Conservation (phyloP, 2,888 invertebrate genomes). For the Crossocerus cetratus region DNA sequence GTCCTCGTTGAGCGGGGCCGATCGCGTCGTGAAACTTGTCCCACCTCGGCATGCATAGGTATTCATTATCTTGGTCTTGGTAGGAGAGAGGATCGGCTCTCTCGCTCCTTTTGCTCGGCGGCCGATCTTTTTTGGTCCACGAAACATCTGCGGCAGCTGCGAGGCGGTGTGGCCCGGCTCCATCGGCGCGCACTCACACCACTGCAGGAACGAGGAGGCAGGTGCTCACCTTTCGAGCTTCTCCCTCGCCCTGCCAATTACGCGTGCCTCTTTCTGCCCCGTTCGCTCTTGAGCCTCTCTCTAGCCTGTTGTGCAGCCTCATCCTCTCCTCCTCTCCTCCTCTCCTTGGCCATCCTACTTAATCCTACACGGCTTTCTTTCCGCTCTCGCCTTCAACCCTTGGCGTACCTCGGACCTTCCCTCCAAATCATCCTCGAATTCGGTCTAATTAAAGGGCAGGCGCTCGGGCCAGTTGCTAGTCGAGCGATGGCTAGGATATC, state of each 20-base stretch:
- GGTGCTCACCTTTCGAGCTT: conserved; percentile 63
- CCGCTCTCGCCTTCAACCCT: neutral
- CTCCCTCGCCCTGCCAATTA: conserved; percentile 62
- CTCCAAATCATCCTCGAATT: no score
- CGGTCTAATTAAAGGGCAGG: no score
- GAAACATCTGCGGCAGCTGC: conserved; percentile 76
- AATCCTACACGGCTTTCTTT: conserved; percentile 16
- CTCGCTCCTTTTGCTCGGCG: conserved; percentile 47
- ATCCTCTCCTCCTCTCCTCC: conserved; percentile 16
- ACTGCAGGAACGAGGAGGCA: conserved; percentile 64
- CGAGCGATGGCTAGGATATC: no score
- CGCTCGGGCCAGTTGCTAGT: no score
- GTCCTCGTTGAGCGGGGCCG: conserved; percentile 60
- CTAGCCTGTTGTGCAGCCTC: conserved; percentile 16
- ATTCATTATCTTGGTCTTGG: conserved; percentile 68
- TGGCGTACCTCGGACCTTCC: neutral
- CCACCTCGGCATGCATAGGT: conserved; percentile 67
- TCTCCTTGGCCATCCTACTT: conserved; percentile 29
- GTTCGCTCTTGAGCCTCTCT: conserved; percentile 49
- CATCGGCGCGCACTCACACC: conserved; percentile 38
- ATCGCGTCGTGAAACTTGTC: conserved; percentile 65
- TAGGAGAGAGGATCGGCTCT: conserved; percentile 23
- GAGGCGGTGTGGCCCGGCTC: conserved; percentile 60
- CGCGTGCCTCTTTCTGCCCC: conserved; percentile 70
- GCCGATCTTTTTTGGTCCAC: conserved; percentile 65